Evolutionary conservation across 2,888 invertebrate genomes (phyloP).

Genomic region (Noctua janthe): DNA sequence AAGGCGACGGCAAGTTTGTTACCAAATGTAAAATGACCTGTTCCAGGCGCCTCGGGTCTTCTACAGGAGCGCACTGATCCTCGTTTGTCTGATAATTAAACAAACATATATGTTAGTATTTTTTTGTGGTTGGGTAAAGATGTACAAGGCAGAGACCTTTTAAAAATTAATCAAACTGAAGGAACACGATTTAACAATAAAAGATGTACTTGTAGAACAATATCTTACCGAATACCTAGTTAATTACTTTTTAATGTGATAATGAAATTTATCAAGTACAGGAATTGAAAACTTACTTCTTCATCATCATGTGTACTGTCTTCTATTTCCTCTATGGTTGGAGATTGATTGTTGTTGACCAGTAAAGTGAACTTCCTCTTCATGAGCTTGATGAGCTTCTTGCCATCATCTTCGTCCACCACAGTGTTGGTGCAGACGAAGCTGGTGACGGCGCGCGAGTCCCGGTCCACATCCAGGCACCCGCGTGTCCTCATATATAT

Average conservation of each 20-base stretch:
- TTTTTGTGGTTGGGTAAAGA: not conserved
- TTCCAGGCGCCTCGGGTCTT: slow-evolving; percentile 92
- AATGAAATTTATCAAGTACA: not conserved
- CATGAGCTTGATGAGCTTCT: slow-evolving; percentile 93
- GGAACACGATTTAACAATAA: not conserved
- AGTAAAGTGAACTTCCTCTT: slow-evolving; percentile 92
- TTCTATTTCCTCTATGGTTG: slow-evolving; percentile 62
- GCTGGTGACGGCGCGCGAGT: slow-evolving; percentile 93
- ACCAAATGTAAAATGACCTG: slow-evolving; percentile 92
- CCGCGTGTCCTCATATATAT: slow-evolving; percentile 96
- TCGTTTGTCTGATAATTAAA: slow-evolving; percentile 69
- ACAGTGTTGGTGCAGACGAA: slow-evolving; percentile 96
- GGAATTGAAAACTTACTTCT: slow-evolving; percentile 37
- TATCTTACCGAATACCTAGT: not conserved
- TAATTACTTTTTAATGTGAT: not conserved
- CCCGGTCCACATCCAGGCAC: slow-evolving; percentile 94
- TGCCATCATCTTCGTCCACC: slow-evolving; percentile 93
- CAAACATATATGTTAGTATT: not conserved
- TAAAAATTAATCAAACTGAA: not conserved
- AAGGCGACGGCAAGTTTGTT: slow-evolving; percentile 79
- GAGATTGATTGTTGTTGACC: slow-evolving; percentile 73
- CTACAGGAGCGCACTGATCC: slow-evolving; percentile 84
- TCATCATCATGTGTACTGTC: slow-evolving; percentile 51
- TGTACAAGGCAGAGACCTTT: too few relatives aligned
- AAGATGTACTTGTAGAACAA: not conserved